Evolutionary conservation across 2,113 vertebrate species (phyloP).

Genomic region (Cryptoleucopteryx plumbea): DNA sequence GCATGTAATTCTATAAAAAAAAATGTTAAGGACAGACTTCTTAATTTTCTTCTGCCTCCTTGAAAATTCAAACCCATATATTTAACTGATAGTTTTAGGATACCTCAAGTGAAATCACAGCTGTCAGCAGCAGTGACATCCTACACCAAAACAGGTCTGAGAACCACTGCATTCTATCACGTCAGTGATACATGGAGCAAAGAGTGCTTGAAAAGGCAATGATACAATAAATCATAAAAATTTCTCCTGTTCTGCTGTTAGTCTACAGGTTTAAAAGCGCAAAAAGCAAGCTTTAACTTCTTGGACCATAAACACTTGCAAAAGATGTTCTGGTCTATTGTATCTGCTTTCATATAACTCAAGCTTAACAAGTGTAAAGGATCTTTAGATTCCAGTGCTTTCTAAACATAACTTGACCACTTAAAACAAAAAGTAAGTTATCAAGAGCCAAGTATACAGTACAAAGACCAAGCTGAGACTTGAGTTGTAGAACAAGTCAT

Average conservation of each 20-base stretch:
- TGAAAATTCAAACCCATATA: not conserved
- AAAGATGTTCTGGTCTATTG: not conserved
- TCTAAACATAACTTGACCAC: not conserved
- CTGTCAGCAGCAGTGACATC: not conserved
- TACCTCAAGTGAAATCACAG: not conserved
- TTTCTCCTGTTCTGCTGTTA: not conserved
- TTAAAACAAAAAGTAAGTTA: not conserved
- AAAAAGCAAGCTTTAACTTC: not conserved
- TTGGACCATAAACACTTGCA: not conserved
- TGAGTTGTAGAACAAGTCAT: not conserved
- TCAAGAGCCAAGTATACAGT: not conserved
- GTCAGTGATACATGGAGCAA: not conserved
- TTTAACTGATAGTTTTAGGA: not conserved
- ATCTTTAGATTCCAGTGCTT: not conserved
- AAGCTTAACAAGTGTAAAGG: not conserved
- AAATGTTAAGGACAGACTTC: not conserved
- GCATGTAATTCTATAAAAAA: not conserved
- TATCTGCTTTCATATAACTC: not conserved
- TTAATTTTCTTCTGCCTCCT: not conserved
- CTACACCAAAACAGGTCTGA: not conserved
- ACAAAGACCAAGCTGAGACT: not conserved
- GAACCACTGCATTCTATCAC: not conserved
- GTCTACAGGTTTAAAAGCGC: not conserved
- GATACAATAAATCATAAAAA: constrained; percentile 8
- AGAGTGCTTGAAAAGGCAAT: constrained; percentile 14